Conservation (phyloP, 2,113 vertebrate genomes). For the Pelecanoides urinatrix region DNA sequence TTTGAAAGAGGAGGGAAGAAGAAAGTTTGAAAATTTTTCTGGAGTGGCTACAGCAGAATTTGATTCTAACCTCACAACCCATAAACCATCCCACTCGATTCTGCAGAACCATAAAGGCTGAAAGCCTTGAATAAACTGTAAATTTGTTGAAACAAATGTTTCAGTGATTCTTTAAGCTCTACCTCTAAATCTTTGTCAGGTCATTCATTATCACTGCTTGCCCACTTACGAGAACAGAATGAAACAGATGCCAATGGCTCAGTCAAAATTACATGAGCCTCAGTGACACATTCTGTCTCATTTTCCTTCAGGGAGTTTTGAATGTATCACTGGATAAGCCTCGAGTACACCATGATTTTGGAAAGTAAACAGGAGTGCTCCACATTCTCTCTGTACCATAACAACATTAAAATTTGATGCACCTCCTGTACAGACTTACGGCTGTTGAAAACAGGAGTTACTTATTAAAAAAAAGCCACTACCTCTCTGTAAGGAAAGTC, state of each 20-base stretch:
- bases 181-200: not conserved
- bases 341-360: not conserved
- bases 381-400: not conserved
- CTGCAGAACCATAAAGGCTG: not conserved
- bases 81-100: not conserved
- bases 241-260: not conserved
- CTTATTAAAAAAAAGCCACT: not conserved
- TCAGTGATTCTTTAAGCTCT: not conserved
- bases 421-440: not conserved
- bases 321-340: not conserved
- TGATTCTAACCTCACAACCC: not conserved
- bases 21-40: not conserved
- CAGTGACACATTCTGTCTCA: not conserved
- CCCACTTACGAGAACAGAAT: not conserved
- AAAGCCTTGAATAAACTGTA: not conserved
- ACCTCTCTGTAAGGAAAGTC: not conserved
- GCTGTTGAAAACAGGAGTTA: not conserved
- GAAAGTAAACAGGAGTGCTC: not conserved
- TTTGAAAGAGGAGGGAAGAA: not conserved
- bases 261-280: not conserved
- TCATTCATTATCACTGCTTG: not conserved
- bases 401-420: not conserved
- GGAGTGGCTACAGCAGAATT: not conserved
- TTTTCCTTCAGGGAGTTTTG: not conserved
- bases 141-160: not conserved